Evolutionary conservation across 2,113 vertebrate genomes (phyloP), one percentile per base, ranked within the genome.

Genomic region (Bambusicola thoracicus): DNA sequence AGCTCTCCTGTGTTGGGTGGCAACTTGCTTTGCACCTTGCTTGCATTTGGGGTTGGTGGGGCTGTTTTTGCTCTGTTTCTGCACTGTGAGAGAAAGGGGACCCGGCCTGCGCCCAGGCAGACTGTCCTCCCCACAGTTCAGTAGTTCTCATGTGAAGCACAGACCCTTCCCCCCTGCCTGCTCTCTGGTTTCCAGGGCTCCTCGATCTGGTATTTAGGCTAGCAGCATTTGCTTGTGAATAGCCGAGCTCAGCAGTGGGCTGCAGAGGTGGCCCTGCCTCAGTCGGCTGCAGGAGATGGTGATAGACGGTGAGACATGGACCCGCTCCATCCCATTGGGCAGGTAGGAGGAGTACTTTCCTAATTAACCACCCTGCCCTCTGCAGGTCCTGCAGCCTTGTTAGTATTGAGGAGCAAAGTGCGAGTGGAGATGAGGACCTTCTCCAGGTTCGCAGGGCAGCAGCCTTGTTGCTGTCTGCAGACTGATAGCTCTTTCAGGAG

Each of bases 181-280:
- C 77, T 92, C 81, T 89, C 75, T 6, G 77, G 96, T 97, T 97
- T 91, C 96, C 96, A 95, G 95, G 97, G 96, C 91, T 94, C 69
- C 93, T 94, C 97, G 94, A 69, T 96, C 96, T 97, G 97, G 95
- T 94, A 97, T 97, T 96, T 92, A 27, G 49, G 34, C 80, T 82
- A 93, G 96, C 96, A 96, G 85, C 87, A 92, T 96, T 97, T 96
- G 95, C 93, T 92, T 96, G 95, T 98, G 97, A 97, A 97, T 96
- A 96, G 97, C 88, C 38, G 59, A 91, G 87, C 81, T 43, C 82
- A 91, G 85, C 65, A 49, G 87, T 93, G 86, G 51, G 38, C 94
- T 66, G 89, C 73, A 89, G 86, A 92, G 69, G 76, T 85, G 92
- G 89, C 85, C 90, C 61, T 92, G 81, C 72, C 87, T 93, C 87